Evolutionary conservation across 2,888 invertebrate species (phyloP).

Genomic region (Xanthostigma xanthostigma): DNA sequence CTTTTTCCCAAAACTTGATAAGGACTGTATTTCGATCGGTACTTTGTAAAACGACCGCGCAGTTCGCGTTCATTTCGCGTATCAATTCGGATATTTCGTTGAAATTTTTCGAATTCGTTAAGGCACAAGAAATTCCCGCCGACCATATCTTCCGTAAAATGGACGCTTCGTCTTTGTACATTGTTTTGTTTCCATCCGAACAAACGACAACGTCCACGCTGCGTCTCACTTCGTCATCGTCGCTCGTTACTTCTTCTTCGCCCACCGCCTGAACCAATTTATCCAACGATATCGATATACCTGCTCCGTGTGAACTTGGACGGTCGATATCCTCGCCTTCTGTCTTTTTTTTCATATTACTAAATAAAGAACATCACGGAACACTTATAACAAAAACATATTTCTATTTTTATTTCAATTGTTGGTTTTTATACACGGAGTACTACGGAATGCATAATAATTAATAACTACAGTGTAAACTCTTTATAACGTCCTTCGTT

Average conservation of each 20-base stretch:
- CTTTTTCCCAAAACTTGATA: slow-evolving; percentile 46
- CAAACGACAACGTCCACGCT: slow-evolving; percentile 52
- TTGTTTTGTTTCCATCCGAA: slow-evolving; percentile 41
- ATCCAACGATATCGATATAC: slow-evolving; percentile 75
- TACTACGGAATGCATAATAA: too few relatives aligned
- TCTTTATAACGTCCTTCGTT: too few relatives aligned
- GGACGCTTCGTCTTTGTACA: slow-evolving; percentile 33
- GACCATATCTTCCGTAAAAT: slow-evolving; percentile 53
- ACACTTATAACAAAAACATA: too few relatives aligned
- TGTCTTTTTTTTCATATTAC: too few relatives aligned
- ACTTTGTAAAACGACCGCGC: slow-evolving; percentile 48
- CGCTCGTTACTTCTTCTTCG: slow-evolving; percentile 23
- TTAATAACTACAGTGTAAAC: too few relatives aligned
- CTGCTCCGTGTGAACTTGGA: slow-evolving; percentile 39
- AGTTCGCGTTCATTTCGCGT: slow-evolving; percentile 40
- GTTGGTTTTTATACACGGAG: too few relatives aligned
- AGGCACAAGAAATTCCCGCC: slow-evolving; percentile 46
- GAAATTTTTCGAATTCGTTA: slow-evolving; percentile 41
- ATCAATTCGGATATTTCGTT: slow-evolving; percentile 53
- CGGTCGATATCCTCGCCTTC: too few relatives aligned
- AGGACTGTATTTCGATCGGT: slow-evolving; percentile 37
- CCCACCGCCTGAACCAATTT: slow-evolving; percentile 50
- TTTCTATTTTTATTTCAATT: too few relatives aligned
- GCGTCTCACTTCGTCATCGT: slow-evolving; percentile 30
- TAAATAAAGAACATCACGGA: too few relatives aligned